Evolutionary conservation across 2,113 vertebrate species (phyloP).

Genomic region (Pycnonotus jocosus): DNA sequence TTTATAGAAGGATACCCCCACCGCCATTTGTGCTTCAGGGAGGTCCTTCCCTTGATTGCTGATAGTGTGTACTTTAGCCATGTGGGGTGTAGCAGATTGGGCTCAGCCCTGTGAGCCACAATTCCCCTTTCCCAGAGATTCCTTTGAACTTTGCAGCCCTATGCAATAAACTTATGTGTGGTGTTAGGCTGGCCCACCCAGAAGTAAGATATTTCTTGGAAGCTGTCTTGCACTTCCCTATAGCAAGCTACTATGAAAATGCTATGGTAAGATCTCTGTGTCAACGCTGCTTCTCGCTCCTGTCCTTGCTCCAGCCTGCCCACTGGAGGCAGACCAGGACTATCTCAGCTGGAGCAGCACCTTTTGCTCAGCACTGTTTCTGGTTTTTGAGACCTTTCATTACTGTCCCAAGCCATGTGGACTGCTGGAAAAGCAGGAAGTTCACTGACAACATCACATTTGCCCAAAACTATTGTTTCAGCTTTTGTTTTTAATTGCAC

Average conservation of each 20-base stretch:
- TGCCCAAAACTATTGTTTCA: slow-evolving; percentile 38
- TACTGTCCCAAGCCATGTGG: neutral
- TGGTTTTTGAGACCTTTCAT: neutral
- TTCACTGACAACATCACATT: neutral
- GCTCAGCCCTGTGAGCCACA: slow-evolving; percentile 5
- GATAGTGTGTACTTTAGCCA: slow-evolving; percentile 72
- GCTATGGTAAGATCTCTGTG: neutral
- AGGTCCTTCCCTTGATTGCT: slow-evolving; percentile 72
- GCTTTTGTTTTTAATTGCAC: slow-evolving; percentile 28
- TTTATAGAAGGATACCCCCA: slow-evolving; percentile 74
- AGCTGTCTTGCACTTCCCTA: slow-evolving; percentile 11
- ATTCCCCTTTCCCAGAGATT: slow-evolving; percentile 54
- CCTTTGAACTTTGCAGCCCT: slow-evolving; percentile 67
- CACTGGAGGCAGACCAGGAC: neutral
- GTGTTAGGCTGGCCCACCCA: slow-evolving; percentile 66
- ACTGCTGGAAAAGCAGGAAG: neutral
- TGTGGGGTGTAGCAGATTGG: slow-evolving; percentile 67
- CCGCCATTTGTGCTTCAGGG: slow-evolving; percentile 69
- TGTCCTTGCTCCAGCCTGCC: neutral
- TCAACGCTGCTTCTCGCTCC: neutral
- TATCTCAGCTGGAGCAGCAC: neutral
- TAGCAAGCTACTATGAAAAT: slow-evolving; percentile 38
- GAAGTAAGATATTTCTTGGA: slow-evolving; percentile 51
- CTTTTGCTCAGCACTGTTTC: neutral
- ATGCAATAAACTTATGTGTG: slow-evolving; percentile 42